Percentiles rank a stretch among this genome's conserved stretches.
Evolutionary conservation across 1,140 invertebrate genomes (phyloP).

Genomic region (Papilio xuthus): DNA sequence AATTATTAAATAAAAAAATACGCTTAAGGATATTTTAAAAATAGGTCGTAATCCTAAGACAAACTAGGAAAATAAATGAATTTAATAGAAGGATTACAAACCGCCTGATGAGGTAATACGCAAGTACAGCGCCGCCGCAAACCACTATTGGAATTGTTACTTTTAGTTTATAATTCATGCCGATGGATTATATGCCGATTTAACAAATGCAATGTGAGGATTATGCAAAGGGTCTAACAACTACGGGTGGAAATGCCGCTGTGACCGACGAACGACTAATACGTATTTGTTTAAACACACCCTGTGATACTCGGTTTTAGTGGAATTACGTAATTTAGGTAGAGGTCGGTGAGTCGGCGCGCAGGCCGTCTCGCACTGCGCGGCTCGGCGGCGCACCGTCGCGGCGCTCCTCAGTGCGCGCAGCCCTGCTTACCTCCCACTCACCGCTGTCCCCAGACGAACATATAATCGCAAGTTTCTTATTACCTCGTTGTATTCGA

Average conservation of each 20-base stretch:
- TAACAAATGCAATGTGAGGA: conserved; percentile 53
- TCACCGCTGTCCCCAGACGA: conserved; percentile 57
- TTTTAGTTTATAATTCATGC: conserved; percentile 79
- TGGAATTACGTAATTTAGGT: conserved; percentile 79
- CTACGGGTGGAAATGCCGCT: conserved; percentile 54
- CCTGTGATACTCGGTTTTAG: conserved; percentile 71
- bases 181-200: conserved; percentile 44
- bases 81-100: conserved; percentile 60
- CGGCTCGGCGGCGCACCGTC: conserved; percentile 43
- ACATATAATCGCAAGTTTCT: conserved; percentile 73
- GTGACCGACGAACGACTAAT: conserved; percentile 56
- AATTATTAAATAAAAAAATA: not conserved
- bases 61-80: conserved; percentile 6
- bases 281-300: conserved; percentile 73
- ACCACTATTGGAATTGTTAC: conserved; percentile 77
- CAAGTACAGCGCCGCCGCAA: conserved; percentile 77
- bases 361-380: conserved; percentile 79
- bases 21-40: not conserved
- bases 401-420: conserved; percentile 65
- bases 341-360: conserved; percentile 78
- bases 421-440: conserved; percentile 71
- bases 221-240: conserved; percentile 56
- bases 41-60: not conserved
- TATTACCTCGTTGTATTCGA: conserved; percentile 72
- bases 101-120: conserved; percentile 80